A percentile compares a stretch with the other conserved stretches of the same genome.
Evolutionary conservation across 2,888 invertebrate species (phyloP).

Genomic region (Entomobrya multifasciata): DNA sequence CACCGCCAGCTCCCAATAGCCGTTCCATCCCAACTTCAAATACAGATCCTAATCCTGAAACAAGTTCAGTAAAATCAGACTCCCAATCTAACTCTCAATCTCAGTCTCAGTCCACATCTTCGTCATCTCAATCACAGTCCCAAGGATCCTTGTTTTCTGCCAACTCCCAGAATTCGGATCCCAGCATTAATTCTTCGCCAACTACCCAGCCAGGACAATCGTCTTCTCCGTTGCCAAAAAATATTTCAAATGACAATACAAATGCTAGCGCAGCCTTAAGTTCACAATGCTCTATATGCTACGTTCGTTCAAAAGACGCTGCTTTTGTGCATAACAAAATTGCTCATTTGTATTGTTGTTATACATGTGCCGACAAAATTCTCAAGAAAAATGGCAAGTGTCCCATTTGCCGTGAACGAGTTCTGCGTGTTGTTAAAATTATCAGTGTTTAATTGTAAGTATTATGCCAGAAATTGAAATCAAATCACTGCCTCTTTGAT

Average conservation of each 20-base stretch:
- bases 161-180: slow-evolving; percentile 16
- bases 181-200: too few relatives aligned
- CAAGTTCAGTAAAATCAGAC: background rate
- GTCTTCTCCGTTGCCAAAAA: background rate
- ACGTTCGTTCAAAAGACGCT: slow-evolving; percentile 72
- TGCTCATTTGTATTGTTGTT: slow-evolving; percentile 75
- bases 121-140: slow-evolving; percentile 33
- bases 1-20: slow-evolving; percentile 13
- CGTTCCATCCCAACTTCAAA: too few relatives aligned
- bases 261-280: background rate
- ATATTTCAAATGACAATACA: background rate
- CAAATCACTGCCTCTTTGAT: too few relatives aligned
- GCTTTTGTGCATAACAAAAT: slow-evolving; percentile 78
- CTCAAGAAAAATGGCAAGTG: slow-evolving; percentile 75
- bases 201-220: background rate
- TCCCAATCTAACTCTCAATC: too few relatives aligned
- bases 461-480: too few relatives aligned
- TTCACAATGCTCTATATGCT: slow-evolving; percentile 71
- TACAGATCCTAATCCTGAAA: too few relatives aligned
- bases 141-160: background rate
- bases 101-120: slow-evolving; percentile 44
- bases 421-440: slow-evolving; percentile 76
- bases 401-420: slow-evolving; percentile 76
- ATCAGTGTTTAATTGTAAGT: too few relatives aligned
- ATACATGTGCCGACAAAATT: slow-evolving; percentile 75